Conservation (phyloP, 2,797 vertebrate genomes). For the Epinephelus coioides region DNA sequence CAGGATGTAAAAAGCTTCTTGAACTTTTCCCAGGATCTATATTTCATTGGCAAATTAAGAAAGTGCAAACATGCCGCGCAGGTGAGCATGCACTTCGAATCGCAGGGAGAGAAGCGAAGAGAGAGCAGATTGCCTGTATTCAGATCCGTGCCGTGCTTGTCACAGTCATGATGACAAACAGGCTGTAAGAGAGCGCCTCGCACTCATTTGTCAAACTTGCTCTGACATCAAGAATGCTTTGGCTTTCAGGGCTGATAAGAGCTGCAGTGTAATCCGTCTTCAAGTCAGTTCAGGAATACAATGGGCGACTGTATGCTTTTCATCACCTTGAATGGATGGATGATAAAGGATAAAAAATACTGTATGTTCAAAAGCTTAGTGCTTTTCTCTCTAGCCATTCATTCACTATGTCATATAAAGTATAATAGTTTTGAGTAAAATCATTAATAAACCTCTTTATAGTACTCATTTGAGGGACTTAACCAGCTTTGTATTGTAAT, state of each 20-base stretch:
- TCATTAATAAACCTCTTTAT: neutral
- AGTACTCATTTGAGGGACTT: neutral
- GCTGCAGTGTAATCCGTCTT: slow-evolving; percentile 69
- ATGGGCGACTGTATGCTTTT: slow-evolving; percentile 70
- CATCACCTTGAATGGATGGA: slow-evolving; percentile 66
- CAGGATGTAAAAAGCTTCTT: slow-evolving; percentile 15
- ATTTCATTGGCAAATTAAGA: slow-evolving; percentile 24
- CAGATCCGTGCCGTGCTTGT: slow-evolving; percentile 62
- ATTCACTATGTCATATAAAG: neutral
- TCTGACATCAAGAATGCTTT: slow-evolving; percentile 71
- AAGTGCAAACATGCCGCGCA: slow-evolving; percentile 26
- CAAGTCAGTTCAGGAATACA: slow-evolving; percentile 65
- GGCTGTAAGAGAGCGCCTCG: slow-evolving; percentile 61
- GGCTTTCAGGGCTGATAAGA: slow-evolving; percentile 75
- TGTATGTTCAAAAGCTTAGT: slow-evolving; percentile 25
- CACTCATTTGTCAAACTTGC: slow-evolving; percentile 73
- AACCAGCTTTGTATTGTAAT: too few relatives aligned
- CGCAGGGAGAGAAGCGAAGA: slow-evolving; percentile 9
- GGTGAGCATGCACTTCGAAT: neutral
- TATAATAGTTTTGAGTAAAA: neutral
- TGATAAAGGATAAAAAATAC: slow-evolving; percentile 41
- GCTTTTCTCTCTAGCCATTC: slow-evolving; percentile 6
- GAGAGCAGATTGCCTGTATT: slow-evolving; percentile 57
- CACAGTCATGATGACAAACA: slow-evolving; percentile 75
- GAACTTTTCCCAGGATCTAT: slow-evolving; percentile 30